phyloP scores from a whole-genome alignment of 2,797 vertebrate genomes.

The Hipposideros larvatus region DNA sequence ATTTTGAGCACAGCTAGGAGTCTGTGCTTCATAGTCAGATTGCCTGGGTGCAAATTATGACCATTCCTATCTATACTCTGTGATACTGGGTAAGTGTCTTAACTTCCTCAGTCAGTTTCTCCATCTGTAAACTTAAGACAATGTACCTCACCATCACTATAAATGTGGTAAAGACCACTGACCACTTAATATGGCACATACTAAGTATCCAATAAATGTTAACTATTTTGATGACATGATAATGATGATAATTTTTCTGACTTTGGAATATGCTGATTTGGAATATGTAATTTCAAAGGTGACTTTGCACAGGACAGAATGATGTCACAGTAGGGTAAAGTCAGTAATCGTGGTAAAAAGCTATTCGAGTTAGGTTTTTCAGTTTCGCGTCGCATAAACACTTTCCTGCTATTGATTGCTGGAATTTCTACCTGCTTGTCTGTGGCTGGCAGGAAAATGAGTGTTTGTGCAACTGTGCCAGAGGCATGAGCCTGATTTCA shows the following conservation, averaged over 20 bases:
- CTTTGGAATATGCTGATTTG: slow-evolving; percentile 6
- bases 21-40: background rate
- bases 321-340: background rate
- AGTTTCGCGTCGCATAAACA: background rate
- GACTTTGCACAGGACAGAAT: background rate
- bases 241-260: background rate
- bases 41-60: background rate
- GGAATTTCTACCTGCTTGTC: background rate
- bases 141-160: background rate
- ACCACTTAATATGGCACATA: background rate
- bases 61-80: background rate
- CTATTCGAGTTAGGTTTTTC: background rate
- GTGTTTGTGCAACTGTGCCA: background rate
- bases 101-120: background rate
- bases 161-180: background rate
- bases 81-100: background rate
- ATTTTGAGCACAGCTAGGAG: background rate
- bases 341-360: background rate
- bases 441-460: background rate
- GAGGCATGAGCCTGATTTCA: background rate
- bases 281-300: background rate
- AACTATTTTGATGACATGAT: background rate
- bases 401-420: background rate
- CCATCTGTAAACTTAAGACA: background rate
- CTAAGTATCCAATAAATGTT: background rate